Base-by-base conservation (phyloP, 2,113 vertebrate genomes). In the Crypturellus undulatus region DNA sequence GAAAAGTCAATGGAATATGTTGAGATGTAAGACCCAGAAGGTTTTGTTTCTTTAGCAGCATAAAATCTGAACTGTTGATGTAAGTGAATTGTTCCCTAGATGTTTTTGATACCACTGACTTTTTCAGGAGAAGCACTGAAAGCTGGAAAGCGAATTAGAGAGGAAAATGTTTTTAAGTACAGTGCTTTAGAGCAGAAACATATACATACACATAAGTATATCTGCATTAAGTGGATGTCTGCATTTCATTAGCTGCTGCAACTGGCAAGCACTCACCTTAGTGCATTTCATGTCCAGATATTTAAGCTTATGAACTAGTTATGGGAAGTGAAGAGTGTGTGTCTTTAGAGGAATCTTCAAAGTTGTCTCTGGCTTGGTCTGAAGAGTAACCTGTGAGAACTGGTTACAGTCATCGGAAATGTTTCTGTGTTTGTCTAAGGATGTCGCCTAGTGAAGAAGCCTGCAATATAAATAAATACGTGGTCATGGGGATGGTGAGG, bases 21-120 rank as follows among this genome's bases (percentile, higher is more conserved):
- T 93, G 73, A 94, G 68, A 92, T 92, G 87, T 59, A 96, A 87
- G 81, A 67, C 79, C 51, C 79, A 71, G 82, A 45, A 83, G 89
- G 54, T 79, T 88, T 90, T 79, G 5, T 90, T 92, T 63, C 54
- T 77, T 87, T 72, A 82, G 2, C 54, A 67, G 30, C 40, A 51
- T 36, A 86, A 93, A 81, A 71, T 83, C 12, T 6, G 45, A 93
- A 49, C 38, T 78, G 59, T 58, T 84, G 76, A 52, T 86, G 52
- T 77, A 93, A 87, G 93, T 85, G 79, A 91, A 88, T 67, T 84
- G 75, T 77, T 89, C 58, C 75, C 63, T 82, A 69, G 58, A 84
- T 76, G 32, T 70, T 59, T 89, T 28, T 49, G 42, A 38, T 84
- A 68, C 12, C 80, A 28, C 40, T 63, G 32, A 20, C n/a, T 68